Base-by-base conservation (phyloP, 92 coral and sea anemone species). In the Epizoanthus ramosus region DNA sequence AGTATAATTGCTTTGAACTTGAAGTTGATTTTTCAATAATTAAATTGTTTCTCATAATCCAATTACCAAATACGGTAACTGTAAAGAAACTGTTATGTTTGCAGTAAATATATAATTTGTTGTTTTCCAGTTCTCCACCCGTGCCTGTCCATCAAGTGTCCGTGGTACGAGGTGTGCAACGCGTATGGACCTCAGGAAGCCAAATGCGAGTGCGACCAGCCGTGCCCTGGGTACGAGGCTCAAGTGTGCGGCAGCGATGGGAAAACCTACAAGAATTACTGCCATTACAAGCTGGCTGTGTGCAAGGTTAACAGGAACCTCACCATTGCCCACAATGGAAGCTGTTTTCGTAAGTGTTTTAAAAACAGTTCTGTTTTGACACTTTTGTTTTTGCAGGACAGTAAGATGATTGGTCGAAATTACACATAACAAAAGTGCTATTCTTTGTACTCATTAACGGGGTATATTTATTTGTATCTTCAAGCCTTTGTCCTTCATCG, bases 401-500 rank as follows among this genome's bases (percentile, higher is more conserved):
- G 17, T 24, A 21, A 16, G 18, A 47, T 47, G 9, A 4, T 10
- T 47, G 53, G 53, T 47, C 53, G 9, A 10, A 10, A 47, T 47
- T 47, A 47, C 53, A 47, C 8, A 6, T 7, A 47, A 41, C 5
- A 7, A 10, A 47, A 7, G 13, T 50, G 14, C 13, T 10, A 50
- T 50, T 10, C 3, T 50, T 50, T 50, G 54, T 2, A 3, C 13
- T 50, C 12, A 50, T 50, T 50, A 12, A 50, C 16, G 3, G 16
- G 54, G 54, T 9, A 7, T 5, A 0, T 16, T 0, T 76, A 15
- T 3, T 66, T 76, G 21, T 14, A 16, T 39, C 4, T 57, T 73
- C 0, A 54, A 92, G 97, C 87, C 52, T 88, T 92, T 57, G 28
- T 84, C 17, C 63, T 87, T 28, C 89, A 92, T 57, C 90, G 88